Evolutionary conservation across 2,888 invertebrate genomes (phyloP), one percentile per base, ranked within the genome.

Genomic region (Rhamnusium bicolor): DNA sequence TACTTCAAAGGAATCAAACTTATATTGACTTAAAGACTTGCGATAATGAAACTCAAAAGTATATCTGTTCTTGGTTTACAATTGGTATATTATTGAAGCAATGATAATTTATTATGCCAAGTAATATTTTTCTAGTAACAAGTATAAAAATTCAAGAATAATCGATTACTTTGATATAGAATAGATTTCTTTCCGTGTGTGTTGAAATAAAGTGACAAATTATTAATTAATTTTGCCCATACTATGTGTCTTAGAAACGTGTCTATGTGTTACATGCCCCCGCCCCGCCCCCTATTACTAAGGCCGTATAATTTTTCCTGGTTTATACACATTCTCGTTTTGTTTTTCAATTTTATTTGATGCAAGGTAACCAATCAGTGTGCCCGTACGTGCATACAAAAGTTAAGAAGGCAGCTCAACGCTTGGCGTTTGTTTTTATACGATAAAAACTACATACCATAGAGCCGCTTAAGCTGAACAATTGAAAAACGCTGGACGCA

Each of bases 331-430:
- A 61, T 65, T 49, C 47, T 72, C 24, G 49, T 61, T 46, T 68
- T 47, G 58, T 40, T 40, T 72, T 75, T 67, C 66, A 51, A 16
- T 63, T 49, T 70, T 62, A 67, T 69, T 73, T 60, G 60, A 51
- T 67, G 58, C 40, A 67, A 54, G 73, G 66, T 69, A 78, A 69
- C 82, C 81, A 82, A 81, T 82, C 74, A 72, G 67, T 62, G 74
- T 74, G 74, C 61, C 72, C 77, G 72, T 74, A 80, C 76, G 79
- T 77, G 78, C 76, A 80, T 77, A 75, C 77, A 71, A 78, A 78
- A 81, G 79, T 75, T 73, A 76, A 80, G 76, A 79, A 80, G 80
- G 73, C 73, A 75, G 77, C 76, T 56, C 76, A 58, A 75, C 54
- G 77, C 76, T 69, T 67, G 70, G 67, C 63, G 63, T 72, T 63